These are phyloP conservation scores for Drosophila diplacantha DNA, from an alignment of 2,888 invertebrate species.

Conservation along the genomic window DNA sequence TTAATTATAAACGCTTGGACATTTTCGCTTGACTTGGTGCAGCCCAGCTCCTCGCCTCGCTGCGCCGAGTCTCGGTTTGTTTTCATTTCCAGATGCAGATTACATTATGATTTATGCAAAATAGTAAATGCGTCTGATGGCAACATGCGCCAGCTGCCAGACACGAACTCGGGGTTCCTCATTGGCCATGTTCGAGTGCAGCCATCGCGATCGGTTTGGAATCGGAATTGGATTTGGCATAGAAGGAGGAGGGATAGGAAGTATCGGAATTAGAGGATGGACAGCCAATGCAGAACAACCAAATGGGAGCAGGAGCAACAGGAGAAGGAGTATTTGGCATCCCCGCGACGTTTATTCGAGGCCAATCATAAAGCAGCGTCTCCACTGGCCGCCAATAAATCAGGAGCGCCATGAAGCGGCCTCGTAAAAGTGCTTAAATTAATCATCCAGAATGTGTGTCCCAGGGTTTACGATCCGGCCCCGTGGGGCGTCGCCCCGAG, in stretches of 20 bases:
- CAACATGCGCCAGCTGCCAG: slow-evolving; percentile 71
- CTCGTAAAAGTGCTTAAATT: slow-evolving; percentile 78
- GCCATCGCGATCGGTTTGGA: slow-evolving; percentile 20
- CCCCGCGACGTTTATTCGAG: slow-evolving; percentile 34
- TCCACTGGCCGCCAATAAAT: slow-evolving; percentile 73
- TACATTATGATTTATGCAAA: slow-evolving; percentile 78
- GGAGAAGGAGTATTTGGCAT: slow-evolving; percentile 22
- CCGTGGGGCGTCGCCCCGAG: slow-evolving; percentile 45
- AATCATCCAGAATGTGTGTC: slow-evolving; percentile 76
- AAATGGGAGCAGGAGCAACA: slow-evolving; percentile 3
- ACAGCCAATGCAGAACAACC: neutral
- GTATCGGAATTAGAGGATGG: slow-evolving; percentile 22
- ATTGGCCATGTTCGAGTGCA: slow-evolving; percentile 29
- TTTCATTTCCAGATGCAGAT: slow-evolving; percentile 77
- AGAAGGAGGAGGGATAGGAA: neutral
- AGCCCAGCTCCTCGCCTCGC: slow-evolving; percentile 11
- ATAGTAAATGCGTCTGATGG: slow-evolving; percentile 76
- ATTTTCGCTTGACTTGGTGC: slow-evolving; percentile 63
- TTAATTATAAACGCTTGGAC: slow-evolving; percentile 78
- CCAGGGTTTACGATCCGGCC: slow-evolving; percentile 59
- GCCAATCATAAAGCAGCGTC: slow-evolving; percentile 57
- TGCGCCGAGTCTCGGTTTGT: slow-evolving; percentile 57
- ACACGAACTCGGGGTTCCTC: slow-evolving; percentile 27
- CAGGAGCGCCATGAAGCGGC: slow-evolving; percentile 75
- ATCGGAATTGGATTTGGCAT: slow-evolving; percentile 20